Evolutionary conservation across 2,888 invertebrate genomes (phyloP), one percentile per base, ranked within the genome.

Genomic region (Callyntrura guangdongensis): DNA sequence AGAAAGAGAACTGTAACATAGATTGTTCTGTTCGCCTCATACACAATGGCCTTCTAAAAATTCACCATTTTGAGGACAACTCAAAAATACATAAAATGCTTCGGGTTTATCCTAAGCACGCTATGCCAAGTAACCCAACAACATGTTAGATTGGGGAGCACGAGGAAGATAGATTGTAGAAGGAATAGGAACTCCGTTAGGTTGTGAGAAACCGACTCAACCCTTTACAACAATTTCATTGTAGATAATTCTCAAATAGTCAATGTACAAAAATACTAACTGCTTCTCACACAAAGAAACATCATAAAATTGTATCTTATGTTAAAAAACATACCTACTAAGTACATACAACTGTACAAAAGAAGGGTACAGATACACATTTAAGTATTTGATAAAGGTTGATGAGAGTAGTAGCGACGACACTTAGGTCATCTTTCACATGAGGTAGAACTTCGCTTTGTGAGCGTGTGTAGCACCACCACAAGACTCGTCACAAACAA

Each of bases 371-470:
- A 2, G 6, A 59, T 59, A 59, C n/a, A 59, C 59, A 17, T 59
- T 17, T 59, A 20, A n/a, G n/a, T 17, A 59, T 59, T 59, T 17
- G 53, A 59, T 8, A 59, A 56, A 53, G 14, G 14, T 5, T 53
- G 14, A 11, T 53, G 53, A 53, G 53, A 53, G 53, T 14, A 53
- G 5, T 53, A 47, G 20, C 25, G 59, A 17, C 72, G 85, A 85
- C 74, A 85, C 85, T 56, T 36, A 59, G 85, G 85, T 85, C 85
- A 85, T 85, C 56, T 84, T 72, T 85, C 74, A 53, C 72, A 85
- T 85, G 85, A 85, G n/a, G 27, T 56, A 56, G 85, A 72, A 69
- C 53, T 53, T 53, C 53, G 25, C 25, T n/a, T 36, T 36, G 36
- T 36, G 36, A 36, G 36, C 36, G 36, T 36, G 36, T 4, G 36